Percentiles rank a stretch among this genome's conserved stretches.
Conservation (phyloP, 2,888 invertebrate genomes). For the Drosophila maculinotata region DNA sequence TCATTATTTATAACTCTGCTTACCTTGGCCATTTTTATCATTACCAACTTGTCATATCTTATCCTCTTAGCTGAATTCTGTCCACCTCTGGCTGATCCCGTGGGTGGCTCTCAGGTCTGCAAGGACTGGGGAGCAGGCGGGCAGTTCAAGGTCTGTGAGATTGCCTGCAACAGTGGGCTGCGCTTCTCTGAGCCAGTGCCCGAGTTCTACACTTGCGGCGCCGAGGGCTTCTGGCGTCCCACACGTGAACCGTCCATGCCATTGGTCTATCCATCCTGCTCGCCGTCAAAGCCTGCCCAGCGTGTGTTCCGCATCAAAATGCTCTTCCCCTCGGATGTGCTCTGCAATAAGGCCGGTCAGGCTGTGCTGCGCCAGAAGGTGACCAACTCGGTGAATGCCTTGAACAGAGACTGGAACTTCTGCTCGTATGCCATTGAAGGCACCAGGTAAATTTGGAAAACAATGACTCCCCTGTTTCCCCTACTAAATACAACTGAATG, state of each 20-base stretch:
- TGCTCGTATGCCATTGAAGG: slow-evolving; percentile 96
- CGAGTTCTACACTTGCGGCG: slow-evolving; percentile 98
- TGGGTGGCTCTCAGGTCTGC: slow-evolving; percentile 96
- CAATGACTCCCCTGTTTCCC: fast-evolving
- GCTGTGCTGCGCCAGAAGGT: slow-evolving; percentile 96
- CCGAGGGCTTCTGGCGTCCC: slow-evolving; percentile 98
- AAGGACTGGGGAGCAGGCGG: slow-evolving; percentile 98
- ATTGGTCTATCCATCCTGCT: slow-evolving; percentile 95
- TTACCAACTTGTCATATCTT: too few relatives aligned
- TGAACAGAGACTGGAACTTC: slow-evolving; percentile 98
- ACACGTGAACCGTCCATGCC: slow-evolving; percentile 92
- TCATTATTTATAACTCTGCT: too few relatives aligned
- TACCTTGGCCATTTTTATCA: too few relatives aligned
- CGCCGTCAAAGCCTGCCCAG: slow-evolving; percentile 95
- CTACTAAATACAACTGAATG: not conserved
- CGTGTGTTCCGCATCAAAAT: slow-evolving; percentile 96
- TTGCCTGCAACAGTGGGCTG: slow-evolving; percentile 93
- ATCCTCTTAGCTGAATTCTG: slow-evolving; percentile 92
- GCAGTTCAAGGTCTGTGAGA: slow-evolving; percentile 97
- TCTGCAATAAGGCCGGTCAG: slow-evolving; percentile 98
- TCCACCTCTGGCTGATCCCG: slow-evolving; percentile 93
- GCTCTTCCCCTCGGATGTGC: slow-evolving; percentile 98
- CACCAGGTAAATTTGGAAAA: slow-evolving; percentile 81
- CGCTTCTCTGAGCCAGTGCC: slow-evolving; percentile 97
- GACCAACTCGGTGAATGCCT: slow-evolving; percentile 93